Percentiles rank a stretch among this genome's conserved stretches.
These are phyloP conservation scores for Philereme vetulata DNA, from an alignment of 2,888 invertebrate species.

Conservation along the genomic window DNA sequence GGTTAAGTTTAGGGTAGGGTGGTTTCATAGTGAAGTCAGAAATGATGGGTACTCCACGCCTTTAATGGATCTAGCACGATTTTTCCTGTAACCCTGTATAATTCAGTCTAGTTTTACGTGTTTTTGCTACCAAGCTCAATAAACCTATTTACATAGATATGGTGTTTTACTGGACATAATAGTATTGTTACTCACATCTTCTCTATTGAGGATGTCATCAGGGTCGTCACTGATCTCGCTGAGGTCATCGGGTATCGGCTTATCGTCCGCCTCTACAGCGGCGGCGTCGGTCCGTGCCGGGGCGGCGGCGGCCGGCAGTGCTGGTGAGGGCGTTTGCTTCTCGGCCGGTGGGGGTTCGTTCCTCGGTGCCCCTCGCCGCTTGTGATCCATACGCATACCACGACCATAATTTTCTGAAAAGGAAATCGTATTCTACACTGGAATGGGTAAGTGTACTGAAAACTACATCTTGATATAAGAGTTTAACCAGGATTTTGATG, in stretches of 20 bases:
- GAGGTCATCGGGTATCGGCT: conserved; percentile 87
- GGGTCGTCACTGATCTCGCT: conserved; percentile 96
- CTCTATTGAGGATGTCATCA: conserved; percentile 92
- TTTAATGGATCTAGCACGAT: too few relatives aligned
- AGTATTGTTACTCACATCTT: conserved; percentile 83
- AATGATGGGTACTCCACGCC: too few relatives aligned
- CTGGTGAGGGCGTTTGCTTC: conserved; percentile 64
- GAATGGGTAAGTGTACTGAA: too few relatives aligned
- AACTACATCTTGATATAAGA: too few relatives aligned
- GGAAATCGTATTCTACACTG: not conserved
- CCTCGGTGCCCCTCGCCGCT: conserved; percentile 63
- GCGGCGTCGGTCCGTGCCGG: conserved; percentile 55
- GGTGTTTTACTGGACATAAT: too few relatives aligned
- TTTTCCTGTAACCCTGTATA: too few relatives aligned
- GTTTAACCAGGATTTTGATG: too few relatives aligned
- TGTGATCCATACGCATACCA: conserved; percentile 73
- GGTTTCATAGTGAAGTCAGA: too few relatives aligned
- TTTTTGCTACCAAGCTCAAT: too few relatives aligned
- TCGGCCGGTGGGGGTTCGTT: conserved; percentile 62
- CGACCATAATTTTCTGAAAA: conserved; percentile 71
- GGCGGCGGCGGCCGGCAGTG: conserved; percentile 66
- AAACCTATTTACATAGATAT: too few relatives aligned
- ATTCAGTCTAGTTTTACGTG: too few relatives aligned
- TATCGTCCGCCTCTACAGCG: conserved; percentile 71
- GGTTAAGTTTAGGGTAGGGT: too few relatives aligned